A percentile compares a stretch with the other conserved stretches of the same genome.
These are phyloP conservation scores for Cossypha caffra DNA, from an alignment of 2,797 vertebrate species.

Conservation along the genomic window DNA sequence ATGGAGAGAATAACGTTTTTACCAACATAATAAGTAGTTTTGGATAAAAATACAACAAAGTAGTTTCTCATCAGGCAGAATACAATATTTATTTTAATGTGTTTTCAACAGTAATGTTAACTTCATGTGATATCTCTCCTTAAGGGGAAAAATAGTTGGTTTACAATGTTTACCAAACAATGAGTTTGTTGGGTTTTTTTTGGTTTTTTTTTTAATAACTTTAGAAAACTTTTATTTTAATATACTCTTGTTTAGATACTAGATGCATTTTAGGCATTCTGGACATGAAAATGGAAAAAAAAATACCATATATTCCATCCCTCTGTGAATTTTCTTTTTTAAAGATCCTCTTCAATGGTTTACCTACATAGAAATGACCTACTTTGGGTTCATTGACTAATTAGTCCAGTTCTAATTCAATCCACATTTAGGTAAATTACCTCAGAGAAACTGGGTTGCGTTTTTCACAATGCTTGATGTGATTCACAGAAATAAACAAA, in stretches of 20 bases:
- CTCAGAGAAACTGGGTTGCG: neutral
- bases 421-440: slow-evolving; percentile 22
- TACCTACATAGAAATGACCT: neutral
- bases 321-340: neutral
- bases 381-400: slow-evolving; percentile 2
- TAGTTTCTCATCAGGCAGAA: neutral
- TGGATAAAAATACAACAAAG: neutral
- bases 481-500: neutral
- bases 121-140: rapidly evolving
- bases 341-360: neutral
- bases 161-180: neutral
- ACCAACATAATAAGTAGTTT: neutral
- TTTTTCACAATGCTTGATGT: neutral
- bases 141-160: neutral
- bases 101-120: neutral
- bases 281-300: neutral
- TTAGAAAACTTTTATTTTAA: neutral
- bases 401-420: slow-evolving; percentile 24
- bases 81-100: neutral
- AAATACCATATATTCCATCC: neutral
- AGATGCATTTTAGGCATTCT: neutral
- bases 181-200: neutral
- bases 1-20: neutral
- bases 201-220: neutral
- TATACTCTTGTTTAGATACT: neutral